These are phyloP conservation scores for Misgurnus anguillicaudatus DNA, from an alignment of 2,113 vertebrate genomes.

Conservation along the genomic window DNA sequence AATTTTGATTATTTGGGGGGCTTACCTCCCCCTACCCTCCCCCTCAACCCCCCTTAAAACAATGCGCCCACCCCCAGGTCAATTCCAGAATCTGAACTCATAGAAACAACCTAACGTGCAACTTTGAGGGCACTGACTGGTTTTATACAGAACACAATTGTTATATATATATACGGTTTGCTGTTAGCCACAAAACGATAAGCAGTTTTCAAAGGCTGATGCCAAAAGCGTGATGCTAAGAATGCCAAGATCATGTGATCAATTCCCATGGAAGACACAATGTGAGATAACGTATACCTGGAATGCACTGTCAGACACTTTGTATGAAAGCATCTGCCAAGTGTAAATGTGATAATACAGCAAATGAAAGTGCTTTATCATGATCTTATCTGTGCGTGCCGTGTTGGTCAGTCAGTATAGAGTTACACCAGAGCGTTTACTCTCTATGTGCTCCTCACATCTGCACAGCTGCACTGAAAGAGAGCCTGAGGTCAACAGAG, in stretches of 20 bases:
- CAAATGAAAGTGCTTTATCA: neutral
- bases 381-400: neutral
- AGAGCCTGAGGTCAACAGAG: slow-evolving; percentile 44
- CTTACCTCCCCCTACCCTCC: too few species aligned
- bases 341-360: neutral
- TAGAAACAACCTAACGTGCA: neutral
- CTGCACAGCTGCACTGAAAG: slow-evolving; percentile 42
- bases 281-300: neutral
- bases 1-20: too few species aligned
- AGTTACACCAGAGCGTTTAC: neutral
- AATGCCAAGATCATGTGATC: too few species aligned
- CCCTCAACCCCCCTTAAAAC: too few species aligned
- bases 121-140: neutral
- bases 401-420: neutral
- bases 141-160: neutral
- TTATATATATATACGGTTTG: neutral
- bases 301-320: neutral
- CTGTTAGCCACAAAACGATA: too few species aligned
- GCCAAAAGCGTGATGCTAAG: too few species aligned
- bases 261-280: too few species aligned
- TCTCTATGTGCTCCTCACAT: slow-evolving; percentile 49
- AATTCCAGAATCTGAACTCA: slow-evolving; percentile 50
- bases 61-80: slow-evolving; percentile 42
- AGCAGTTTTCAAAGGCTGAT: too few species aligned
- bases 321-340: neutral